Base-by-base conservation (phyloP, 2,888 invertebrate genomes). In the Heteromyza rotundicornis region DNA sequence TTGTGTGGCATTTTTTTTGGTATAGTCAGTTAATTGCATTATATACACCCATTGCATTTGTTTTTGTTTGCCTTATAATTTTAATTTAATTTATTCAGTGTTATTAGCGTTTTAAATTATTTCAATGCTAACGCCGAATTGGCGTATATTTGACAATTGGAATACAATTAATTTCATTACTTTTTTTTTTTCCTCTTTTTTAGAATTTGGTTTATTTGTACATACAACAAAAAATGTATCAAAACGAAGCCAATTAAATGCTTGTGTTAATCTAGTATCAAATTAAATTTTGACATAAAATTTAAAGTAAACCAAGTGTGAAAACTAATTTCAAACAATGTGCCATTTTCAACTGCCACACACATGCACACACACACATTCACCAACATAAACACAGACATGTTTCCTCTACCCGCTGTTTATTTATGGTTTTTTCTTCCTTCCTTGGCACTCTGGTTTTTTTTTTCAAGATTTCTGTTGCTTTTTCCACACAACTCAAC, bases 391-490 rank as follows among this genome's bases (percentile, higher is more conserved):
- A 16, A 32, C 36, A 35, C 51, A 49, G 27, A 58, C 49, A 58
- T 40, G 40, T 52, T 35, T 59, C 2, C 44, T 52, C 62, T 53
- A 53, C 17, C 32, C 12, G n/a, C 53, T 53, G 27, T 32, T 53
- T 8, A 14, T 53, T 53, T 27, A 53, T 53, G 2, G 53, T 27
- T 16, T 53, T 1, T 69, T 72, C 69, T 74, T 68, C 74, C 73
- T 73, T 27, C 14, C 2, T 27, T 27, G 32, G 23, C 22, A 22
- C 70, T 76, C 24, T 55, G 27, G 40, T 24, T 52, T 53, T 16
- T 36, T 71, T 71, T 72, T 70, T 73, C 53, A 73, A 71, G 66
- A 66, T 76, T 65, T 70, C 73, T 74, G 5, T 40, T 40, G 40
- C n/a, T 40, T 40, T 40, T n/a, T 40, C n/a, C n/a, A 12, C 14